phyloP scores from a whole-genome alignment of 2,888 invertebrate species.

The Drosophila emarginata region DNA sequence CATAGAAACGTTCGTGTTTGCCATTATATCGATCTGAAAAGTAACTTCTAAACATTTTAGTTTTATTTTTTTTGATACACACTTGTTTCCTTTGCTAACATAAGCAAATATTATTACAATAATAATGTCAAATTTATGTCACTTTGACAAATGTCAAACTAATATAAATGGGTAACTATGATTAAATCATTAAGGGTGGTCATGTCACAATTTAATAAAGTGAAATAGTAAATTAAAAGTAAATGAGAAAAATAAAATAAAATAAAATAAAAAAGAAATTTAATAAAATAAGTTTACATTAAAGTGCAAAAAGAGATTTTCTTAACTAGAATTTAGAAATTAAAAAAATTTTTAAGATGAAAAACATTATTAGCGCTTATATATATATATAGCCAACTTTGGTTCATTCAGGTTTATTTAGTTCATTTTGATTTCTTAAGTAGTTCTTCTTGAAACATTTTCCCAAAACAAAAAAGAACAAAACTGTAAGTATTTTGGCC shows the following conservation, averaged over 20 bases:
- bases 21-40: conserved; percentile 56
- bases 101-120: too few species aligned
- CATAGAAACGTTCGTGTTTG: conserved; percentile 33
- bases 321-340: too few species aligned
- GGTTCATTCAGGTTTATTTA: too few species aligned
- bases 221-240: too few species aligned
- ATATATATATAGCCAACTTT: too few species aligned
- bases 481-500: background rate
- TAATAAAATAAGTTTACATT: too few species aligned
- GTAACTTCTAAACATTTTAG: conserved; percentile 38
- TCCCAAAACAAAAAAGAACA: background rate
- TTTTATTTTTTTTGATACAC: background rate
- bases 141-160: conserved; percentile 1
- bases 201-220: background rate
- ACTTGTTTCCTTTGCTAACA: background rate
- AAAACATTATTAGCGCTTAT: too few species aligned
- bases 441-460: background rate
- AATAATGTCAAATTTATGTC: background rate
- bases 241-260: too few species aligned
- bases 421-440: background rate
- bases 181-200: background rate
- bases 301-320: too few species aligned
- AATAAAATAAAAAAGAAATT: too few species aligned
- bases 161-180: background rate
- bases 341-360: too few species aligned